Evolutionary conservation across 2,888 invertebrate species (phyloP).

Genomic region (Himalopsyche japonica): DNA sequence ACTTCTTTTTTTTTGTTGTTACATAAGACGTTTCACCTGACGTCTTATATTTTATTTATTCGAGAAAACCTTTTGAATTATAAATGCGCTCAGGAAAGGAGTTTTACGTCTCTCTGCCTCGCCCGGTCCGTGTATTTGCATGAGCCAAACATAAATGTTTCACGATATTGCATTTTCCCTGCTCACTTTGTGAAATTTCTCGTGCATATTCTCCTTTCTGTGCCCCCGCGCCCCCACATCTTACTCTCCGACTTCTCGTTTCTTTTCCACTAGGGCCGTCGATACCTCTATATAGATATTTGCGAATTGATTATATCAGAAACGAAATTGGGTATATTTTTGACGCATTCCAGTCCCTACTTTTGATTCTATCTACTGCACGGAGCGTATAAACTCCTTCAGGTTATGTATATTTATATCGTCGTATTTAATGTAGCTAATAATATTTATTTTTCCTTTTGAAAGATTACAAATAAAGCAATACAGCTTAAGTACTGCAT

Average conservation of each 20-base stretch:
- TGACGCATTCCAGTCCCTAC: too few species aligned
- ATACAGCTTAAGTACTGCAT: too few species aligned
- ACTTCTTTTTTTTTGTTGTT: neutral
- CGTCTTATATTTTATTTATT: neutral
- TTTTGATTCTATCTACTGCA: too few species aligned
- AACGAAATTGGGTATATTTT: too few species aligned
- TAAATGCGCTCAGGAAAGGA: neutral
- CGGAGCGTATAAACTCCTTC: too few species aligned
- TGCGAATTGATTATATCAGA: too few species aligned
- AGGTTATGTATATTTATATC: too few species aligned
- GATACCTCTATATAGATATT: neutral
- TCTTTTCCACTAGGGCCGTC: neutral
- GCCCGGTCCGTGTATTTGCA: neutral
- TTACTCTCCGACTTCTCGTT: neutral
- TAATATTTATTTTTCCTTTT: too few species aligned
- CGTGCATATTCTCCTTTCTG: neutral
- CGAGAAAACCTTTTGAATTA: neutral
- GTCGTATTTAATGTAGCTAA: too few species aligned
- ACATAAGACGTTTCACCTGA: neutral
- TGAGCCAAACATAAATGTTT: conserved; percentile 5
- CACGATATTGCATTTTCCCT: conserved; percentile 3
- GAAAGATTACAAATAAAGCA: too few species aligned
- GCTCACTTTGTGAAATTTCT: neutral
- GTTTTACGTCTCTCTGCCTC: neutral
- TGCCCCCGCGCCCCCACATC: neutral